Evolutionary conservation across 2,888 invertebrate genomes (phyloP).

Genomic region (Sarcophaga caerulescens): DNA sequence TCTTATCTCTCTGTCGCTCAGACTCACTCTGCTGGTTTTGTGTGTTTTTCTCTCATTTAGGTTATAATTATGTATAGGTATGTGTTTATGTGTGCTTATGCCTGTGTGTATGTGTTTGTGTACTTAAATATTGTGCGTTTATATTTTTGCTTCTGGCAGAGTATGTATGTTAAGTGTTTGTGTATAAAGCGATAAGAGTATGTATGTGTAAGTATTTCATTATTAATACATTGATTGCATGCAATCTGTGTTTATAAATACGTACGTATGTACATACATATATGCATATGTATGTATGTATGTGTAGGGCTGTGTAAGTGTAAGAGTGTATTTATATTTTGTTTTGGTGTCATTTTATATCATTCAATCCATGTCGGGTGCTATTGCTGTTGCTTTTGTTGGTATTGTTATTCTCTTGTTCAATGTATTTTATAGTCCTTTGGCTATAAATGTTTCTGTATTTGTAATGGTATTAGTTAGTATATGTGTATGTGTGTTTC

Average conservation of each 20-base stretch:
- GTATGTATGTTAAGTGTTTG: not conserved
- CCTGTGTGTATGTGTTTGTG: not conserved
- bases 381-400: not conserved
- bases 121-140: not conserved
- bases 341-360: slow-evolving; percentile 16
- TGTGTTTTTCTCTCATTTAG: no score
- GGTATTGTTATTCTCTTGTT: not conserved
- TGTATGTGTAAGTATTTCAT: not conserved
- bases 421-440: not conserved
- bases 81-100: not conserved
- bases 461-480: not conserved
- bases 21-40: no score
- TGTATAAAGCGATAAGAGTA: not conserved
- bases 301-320: not conserved
- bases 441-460: not conserved
- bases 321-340: not conserved
- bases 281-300: not conserved
- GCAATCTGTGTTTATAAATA: not conserved
- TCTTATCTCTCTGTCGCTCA: no score
- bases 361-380: not conserved
- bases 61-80: no score
- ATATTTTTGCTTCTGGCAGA: not conserved
- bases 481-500: not conserved
- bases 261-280: not conserved
- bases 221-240: not conserved